Base-by-base conservation (phyloP, 1,140 invertebrate genomes). In the Nylanderia fulva region DNA sequence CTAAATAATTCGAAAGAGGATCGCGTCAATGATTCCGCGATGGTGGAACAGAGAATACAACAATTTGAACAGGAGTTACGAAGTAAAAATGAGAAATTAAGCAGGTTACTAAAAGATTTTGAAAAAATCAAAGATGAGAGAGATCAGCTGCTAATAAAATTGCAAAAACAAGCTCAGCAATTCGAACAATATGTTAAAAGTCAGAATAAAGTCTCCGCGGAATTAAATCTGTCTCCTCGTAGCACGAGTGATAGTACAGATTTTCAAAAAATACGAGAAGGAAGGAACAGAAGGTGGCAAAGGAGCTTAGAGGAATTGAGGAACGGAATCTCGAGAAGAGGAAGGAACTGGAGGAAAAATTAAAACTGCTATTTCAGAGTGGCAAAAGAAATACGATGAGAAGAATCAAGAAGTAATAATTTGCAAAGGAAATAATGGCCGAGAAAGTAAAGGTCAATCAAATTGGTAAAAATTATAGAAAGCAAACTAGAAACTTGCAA, bases 151-250 rank as follows among this genome's bases (percentile, higher is more conserved):
- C 86, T 94, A 9, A 45, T 68, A 24, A 94, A 94, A 72, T 82
- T 94, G 48, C 93, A 93, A 80, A 92, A 93, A 88, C 94, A 94
- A 72, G 91, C 93, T 0, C 91, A 92, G 33, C 92, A 92, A 21
- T 94, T 94, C 52, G 93, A 94, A 56, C 92, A 92, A 52, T 92
- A 93, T 48, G 85, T 94, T 0, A 94, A 92, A 24, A 93, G 86
- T 72, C 93, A 94, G 52, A 92, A 85, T 61, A 93, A 93, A 90
- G 85, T 93, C 0, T 93, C 93, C 0, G 91, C 89, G 2, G 93
- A 94, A 84, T 90, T 94, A 36, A 94, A 91, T 86, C 76, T 92
- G n/a, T 91, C 91, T 9, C 90, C 91, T 29, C 90, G 91, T 7
- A 92, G 80, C 64, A 82, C 85, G 8, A 60, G 29, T 9, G 93